These are phyloP conservation scores for Chaetogeoica ovagalla DNA, from an alignment of 2,888 invertebrate species.

Conservation along the genomic window DNA sequence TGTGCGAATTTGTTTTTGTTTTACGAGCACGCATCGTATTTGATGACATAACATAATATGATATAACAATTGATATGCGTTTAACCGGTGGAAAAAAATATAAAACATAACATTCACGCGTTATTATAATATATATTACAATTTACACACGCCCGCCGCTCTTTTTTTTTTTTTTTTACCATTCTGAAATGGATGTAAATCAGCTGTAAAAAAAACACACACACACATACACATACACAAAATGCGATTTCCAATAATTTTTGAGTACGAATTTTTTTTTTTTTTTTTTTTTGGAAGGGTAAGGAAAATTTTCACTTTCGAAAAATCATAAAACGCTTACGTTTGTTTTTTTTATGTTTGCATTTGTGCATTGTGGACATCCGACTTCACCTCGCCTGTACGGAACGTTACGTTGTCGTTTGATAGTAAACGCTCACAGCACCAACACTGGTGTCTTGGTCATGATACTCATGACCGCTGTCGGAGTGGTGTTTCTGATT, in stretches of 20 bases:
- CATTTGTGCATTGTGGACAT: constrained; percentile 44
- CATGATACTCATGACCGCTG: constrained; percentile 96
- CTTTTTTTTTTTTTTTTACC: too few relatives aligned
- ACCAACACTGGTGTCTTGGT: constrained; percentile 97
- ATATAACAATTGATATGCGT: neutral
- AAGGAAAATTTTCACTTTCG: neutral
- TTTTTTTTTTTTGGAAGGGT: too few relatives aligned
- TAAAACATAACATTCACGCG: too few relatives aligned
- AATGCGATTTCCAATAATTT: too few relatives aligned
- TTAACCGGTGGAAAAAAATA: neutral
- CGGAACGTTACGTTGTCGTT: constrained; percentile 49
- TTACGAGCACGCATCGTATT: constrained; percentile 52
- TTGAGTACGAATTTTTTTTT: too few relatives aligned
- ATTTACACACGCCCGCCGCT: too few relatives aligned
- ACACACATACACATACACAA: too few relatives aligned
- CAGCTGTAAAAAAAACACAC: too few relatives aligned
- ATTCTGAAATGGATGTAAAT: too few relatives aligned
- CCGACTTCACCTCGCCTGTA: constrained; percentile 49
- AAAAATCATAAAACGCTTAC: constrained; percentile 42
- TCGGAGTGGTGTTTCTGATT: constrained; percentile 98
- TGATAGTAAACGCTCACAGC: constrained; percentile 93
- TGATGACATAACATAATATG: neutral
- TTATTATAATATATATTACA: too few relatives aligned
- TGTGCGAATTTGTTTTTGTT: constrained; percentile 54
- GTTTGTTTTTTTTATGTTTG: constrained; percentile 43